These are phyloP conservation scores for Leptopilina boulardi DNA, from an alignment of 1,140 invertebrate genomes.

Conservation along the genomic window DNA sequence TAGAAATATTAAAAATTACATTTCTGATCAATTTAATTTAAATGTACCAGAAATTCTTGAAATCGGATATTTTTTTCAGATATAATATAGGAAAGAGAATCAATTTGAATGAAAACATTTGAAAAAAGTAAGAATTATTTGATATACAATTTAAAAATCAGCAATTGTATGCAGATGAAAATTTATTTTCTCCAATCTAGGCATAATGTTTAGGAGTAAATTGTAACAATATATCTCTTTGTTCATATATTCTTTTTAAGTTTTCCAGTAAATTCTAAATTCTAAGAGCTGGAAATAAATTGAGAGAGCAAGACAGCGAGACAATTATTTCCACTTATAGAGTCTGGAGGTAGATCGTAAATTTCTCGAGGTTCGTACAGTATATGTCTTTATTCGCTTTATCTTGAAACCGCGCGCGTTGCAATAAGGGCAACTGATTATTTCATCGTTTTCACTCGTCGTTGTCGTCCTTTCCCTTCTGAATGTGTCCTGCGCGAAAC, in stretches of 20 bases:
- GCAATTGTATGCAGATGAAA: conserved; percentile 1
- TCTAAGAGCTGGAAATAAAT: conserved; percentile 24
- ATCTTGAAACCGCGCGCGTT: conserved; percentile 32
- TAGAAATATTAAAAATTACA: no score
- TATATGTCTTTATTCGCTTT: conserved; percentile 28
- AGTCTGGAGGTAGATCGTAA: conserved; percentile 31
- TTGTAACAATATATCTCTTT: neutral
- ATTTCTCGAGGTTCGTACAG: conserved; percentile 7
- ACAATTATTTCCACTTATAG: conserved; percentile 34
- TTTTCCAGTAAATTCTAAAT: conserved; percentile 19
- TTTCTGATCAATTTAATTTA: no score
- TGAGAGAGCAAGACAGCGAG: conserved; percentile 25
- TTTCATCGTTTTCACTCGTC: conserved; percentile 32
- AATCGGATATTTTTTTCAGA: no score
- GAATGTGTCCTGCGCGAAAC: neutral
- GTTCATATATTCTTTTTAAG: conserved; percentile 27
- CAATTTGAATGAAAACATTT: no score
- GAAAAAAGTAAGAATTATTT: no score
- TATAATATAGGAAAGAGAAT: no score
- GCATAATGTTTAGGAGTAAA: conserved; percentile 17
- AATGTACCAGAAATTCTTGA: no score
- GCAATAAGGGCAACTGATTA: conserved; percentile 33
- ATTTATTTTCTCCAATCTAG: neutral
- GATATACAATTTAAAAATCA: no score
- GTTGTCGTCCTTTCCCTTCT: neutral